These are phyloP conservation scores for Acleris holmiana DNA, from an alignment of 2,888 invertebrate species.

Conservation along the genomic window DNA sequence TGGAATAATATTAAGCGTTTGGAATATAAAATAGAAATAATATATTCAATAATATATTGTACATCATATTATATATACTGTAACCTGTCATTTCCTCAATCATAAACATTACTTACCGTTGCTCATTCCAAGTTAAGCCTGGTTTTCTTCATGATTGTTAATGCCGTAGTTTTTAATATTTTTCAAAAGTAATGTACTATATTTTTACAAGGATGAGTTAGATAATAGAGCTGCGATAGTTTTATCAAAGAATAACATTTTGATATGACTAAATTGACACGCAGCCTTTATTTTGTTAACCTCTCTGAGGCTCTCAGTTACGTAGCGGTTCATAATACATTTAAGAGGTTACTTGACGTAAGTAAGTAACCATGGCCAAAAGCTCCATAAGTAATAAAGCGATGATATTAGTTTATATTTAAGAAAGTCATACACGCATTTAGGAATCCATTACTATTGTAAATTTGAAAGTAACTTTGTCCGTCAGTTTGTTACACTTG, in stretches of 20 bases:
- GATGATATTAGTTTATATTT: too few species aligned
- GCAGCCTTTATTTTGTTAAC: neutral
- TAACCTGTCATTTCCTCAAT: slow-evolving; percentile 23
- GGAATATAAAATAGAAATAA: neutral
- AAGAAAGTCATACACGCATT: too few species aligned
- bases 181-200: slow-evolving; percentile 17
- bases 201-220: slow-evolving; percentile 17
- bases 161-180: slow-evolving; percentile 24
- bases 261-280: neutral
- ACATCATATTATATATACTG: neutral
- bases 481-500: too few species aligned
- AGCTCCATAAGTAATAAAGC: too few species aligned
- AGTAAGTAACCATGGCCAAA: too few species aligned
- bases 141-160: slow-evolving; percentile 18
- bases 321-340: too few species aligned
- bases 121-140: slow-evolving; percentile 4
- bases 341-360: too few species aligned
- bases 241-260: slow-evolving; percentile 17
- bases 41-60: slow-evolving; percentile 5
- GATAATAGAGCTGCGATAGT: slow-evolving; percentile 12
- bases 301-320: too few species aligned
- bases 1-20: slow-evolving; percentile 3
- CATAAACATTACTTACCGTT: slow-evolving; percentile 24
- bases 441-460: too few species aligned
- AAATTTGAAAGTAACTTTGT: too few species aligned